phyloP scores from a whole-genome alignment of 2,888 invertebrate species.

The Aricia artaxerxes region DNA sequence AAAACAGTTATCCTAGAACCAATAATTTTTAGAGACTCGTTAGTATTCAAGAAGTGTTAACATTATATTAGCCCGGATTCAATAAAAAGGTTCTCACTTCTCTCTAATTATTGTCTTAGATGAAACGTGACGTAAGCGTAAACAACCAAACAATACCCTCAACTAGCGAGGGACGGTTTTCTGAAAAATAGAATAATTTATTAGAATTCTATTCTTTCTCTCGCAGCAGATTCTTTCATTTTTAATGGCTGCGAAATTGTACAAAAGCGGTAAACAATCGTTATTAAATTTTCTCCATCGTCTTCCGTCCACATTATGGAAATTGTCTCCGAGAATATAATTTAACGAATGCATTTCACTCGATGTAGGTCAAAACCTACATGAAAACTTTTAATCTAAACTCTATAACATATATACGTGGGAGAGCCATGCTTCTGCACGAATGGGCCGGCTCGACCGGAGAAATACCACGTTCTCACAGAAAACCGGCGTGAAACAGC shows the following conservation, averaged over 20 bases:
- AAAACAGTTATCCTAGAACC: neutral
- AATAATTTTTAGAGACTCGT: neutral
- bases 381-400: constrained; percentile 11
- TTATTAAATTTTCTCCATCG: constrained; percentile 77
- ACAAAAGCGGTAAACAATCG: constrained; percentile 74
- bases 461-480: no score
- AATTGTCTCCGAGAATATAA: constrained; percentile 39
- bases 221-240: constrained; percentile 45
- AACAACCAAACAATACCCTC: neutral
- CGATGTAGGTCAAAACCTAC: constrained; percentile 4
- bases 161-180: neutral
- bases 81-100: neutral
- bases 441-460: no score
- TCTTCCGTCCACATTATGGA: constrained; percentile 60
- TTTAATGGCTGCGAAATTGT: constrained; percentile 53
- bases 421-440: no score
- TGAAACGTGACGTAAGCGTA: neutral
- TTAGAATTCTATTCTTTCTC: constrained; percentile 19
- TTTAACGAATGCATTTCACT: constrained; percentile 19
- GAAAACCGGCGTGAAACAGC: no score
- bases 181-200: constrained; percentile 11
- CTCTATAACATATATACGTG: neutral
- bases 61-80: neutral
- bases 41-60: neutral
- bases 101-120: neutral